phyloP scores from a whole-genome alignment of 2,113 vertebrate genomes.

The Cyprinodon variegatus region DNA sequence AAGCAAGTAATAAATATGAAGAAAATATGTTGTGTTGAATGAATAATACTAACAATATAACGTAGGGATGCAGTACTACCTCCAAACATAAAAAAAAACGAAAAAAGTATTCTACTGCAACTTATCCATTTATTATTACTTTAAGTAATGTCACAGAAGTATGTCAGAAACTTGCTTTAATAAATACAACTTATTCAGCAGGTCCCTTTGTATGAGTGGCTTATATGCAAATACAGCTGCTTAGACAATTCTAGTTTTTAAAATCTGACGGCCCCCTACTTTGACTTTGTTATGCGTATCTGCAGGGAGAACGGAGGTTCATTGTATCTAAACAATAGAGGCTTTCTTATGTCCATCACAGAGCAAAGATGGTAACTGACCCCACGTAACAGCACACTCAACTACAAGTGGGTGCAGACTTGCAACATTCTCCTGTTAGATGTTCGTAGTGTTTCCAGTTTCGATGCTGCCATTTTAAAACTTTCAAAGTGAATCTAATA shows the following conservation, averaged over 20 bases:
- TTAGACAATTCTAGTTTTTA: slow-evolving; percentile 74
- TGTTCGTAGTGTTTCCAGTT: slow-evolving; percentile 57
- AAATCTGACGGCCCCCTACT: slow-evolving; percentile 79
- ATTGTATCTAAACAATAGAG: slow-evolving; percentile 76
- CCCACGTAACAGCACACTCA: slow-evolving; percentile 82
- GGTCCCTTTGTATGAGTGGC: slow-evolving; percentile 48
- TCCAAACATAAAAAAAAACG: slow-evolving; percentile 19
- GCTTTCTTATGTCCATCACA: slow-evolving; percentile 83
- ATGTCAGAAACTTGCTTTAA: slow-evolving; percentile 46
- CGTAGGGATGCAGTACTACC: slow-evolving; percentile 27
- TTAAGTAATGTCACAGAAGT: slow-evolving; percentile 44
- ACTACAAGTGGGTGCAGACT: slow-evolving; percentile 76
- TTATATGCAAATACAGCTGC: slow-evolving; percentile 76
- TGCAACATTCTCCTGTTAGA: slow-evolving; percentile 62
- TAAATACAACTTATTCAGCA: slow-evolving; percentile 64
- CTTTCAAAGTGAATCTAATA: neutral
- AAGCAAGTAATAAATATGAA: slow-evolving; percentile 57
- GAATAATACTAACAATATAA: slow-evolving; percentile 40
- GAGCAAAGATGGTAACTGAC: slow-evolving; percentile 87
- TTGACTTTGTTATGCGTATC: slow-evolving; percentile 83
- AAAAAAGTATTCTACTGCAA: slow-evolving; percentile 1
- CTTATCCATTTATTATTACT: neutral
- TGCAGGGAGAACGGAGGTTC: slow-evolving; percentile 68
- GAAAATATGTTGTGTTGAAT: slow-evolving; percentile 56
- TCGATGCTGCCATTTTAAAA: slow-evolving; percentile 42